Percentiles rank a stretch among this genome's conserved stretches.
Evolutionary conservation across 2,888 invertebrate species (phyloP).

Genomic region (Cosmia trapezina): DNA sequence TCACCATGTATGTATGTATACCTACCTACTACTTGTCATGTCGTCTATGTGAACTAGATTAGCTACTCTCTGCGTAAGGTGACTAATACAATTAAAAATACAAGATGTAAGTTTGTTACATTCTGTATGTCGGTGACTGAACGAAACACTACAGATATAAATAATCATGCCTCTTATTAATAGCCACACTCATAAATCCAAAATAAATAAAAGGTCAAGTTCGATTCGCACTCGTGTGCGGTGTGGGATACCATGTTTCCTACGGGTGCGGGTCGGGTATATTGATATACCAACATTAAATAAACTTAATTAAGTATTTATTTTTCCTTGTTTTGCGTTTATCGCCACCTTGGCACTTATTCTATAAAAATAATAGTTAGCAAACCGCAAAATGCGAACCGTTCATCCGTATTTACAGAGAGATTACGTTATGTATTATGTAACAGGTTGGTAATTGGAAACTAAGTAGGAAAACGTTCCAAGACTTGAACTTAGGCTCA

Average conservation of each 20-base stretch:
- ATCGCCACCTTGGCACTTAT: constrained; percentile 38
- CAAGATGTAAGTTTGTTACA: constrained; percentile 28
- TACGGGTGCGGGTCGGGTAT: background rate
- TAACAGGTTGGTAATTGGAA: constrained; percentile 22
- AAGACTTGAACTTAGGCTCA: background rate
- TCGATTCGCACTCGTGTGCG: constrained; percentile 7
- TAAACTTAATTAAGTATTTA: constrained; percentile 30
- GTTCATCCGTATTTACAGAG: constrained; percentile 39
- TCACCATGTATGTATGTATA: too few relatives aligned
- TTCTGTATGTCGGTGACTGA: constrained; percentile 48
- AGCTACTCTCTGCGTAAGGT: constrained; percentile 25
- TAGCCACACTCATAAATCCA: constrained; percentile 46
- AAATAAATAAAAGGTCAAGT: constrained; percentile 59
- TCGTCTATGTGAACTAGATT: constrained; percentile 20
- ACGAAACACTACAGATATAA: constrained; percentile 46
- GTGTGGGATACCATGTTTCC: background rate
- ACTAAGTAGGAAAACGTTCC: background rate
- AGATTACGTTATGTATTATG: constrained; percentile 33
- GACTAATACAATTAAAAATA: constrained; percentile 61
- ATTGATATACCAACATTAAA: constrained; percentile 12
- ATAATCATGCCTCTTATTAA: constrained; percentile 53
- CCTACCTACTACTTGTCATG: constrained; percentile 16
- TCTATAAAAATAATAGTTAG: constrained; percentile 49
- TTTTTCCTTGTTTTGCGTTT: constrained; percentile 60
- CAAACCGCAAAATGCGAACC: constrained; percentile 43